Conservation (phyloP, 37 sponge, comb jelly and placozoan genomes). For the Cladorhizidae sp. region DNA sequence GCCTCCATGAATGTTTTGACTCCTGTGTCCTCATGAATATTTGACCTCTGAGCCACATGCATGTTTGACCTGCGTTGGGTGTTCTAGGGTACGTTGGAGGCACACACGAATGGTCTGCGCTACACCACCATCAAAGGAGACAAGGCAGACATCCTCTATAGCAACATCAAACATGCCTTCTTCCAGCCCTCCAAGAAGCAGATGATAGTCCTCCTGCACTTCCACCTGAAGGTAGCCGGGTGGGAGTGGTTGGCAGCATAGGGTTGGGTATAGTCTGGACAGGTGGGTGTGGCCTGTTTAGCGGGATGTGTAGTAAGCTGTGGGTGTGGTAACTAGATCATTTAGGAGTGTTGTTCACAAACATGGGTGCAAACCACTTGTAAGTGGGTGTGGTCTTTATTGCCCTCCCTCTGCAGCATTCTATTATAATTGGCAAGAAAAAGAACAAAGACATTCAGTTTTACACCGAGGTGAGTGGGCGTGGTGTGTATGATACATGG, state of each 20-base stretch:
- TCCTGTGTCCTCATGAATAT: not conserved
- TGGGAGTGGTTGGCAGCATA: not conserved
- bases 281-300: not conserved
- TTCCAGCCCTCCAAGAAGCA: constrained; percentile 97
- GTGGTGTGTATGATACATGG: not conserved
- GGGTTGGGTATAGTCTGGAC: not conserved
- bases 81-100: constrained; percentile 92
- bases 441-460: constrained; percentile 94
- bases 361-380: too few relatives aligned
- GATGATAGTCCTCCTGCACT: constrained; percentile 93
- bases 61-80: too few relatives aligned
- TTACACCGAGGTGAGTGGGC: constrained; percentile 87
- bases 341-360: too few relatives aligned
- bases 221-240: constrained; percentile 70
- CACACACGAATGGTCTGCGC: constrained; percentile 91
- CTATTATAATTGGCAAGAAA: constrained; percentile 97
- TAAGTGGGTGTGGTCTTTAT: not conserved
- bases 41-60: too few relatives aligned
- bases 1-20: not conserved
- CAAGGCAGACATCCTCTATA: constrained; percentile 91
- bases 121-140: constrained; percentile 88
- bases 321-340: too few relatives aligned
- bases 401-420: constrained; percentile 42
- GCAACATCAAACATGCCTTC: constrained; percentile 95
- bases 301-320: too few relatives aligned